These are phyloP conservation scores for Drosophila mayaguana DNA, from an alignment of 2,888 invertebrate species.

Conservation along the genomic window DNA sequence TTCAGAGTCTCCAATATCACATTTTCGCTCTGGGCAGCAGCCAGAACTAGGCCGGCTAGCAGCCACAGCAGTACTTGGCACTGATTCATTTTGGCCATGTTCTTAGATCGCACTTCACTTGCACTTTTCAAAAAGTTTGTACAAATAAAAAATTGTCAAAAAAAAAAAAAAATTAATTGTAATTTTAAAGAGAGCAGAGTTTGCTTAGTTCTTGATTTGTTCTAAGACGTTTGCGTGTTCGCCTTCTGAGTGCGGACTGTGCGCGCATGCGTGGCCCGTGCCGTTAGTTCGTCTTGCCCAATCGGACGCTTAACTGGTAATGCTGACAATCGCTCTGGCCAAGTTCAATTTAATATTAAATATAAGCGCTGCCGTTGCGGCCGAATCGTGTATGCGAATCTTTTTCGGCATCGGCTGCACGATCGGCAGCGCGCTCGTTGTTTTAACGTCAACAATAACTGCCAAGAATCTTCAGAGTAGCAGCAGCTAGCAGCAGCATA, in stretches of 20 bases:
- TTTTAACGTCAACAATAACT: conserved; percentile 30
- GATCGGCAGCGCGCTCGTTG: conserved; percentile 36
- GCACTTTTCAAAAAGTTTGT: conserved; percentile 8
- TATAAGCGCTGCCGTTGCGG: conserved; percentile 44
- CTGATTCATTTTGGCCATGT: conserved; percentile 31
- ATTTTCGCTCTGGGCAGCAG: conserved; percentile 65
- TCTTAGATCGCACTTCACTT: conserved; percentile 36
- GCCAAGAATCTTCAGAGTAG: conserved; percentile 59
- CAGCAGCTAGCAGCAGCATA: conserved; percentile 3
- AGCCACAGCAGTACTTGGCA: conserved; percentile 29
- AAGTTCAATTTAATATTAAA: conserved; percentile 82
- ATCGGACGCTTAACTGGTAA: conserved; percentile 76
- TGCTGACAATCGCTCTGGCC: conserved; percentile 68
- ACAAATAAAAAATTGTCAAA: conserved; percentile 20
- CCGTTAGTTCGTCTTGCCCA: conserved; percentile 66
- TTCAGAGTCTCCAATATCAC: conserved; percentile 79
- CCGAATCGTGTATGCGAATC: conserved; percentile 62
- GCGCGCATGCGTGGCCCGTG: conserved; percentile 65
- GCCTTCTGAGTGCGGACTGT: conserved; percentile 17
- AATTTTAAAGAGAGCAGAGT: neutral
- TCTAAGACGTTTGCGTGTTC: conserved; percentile 15
- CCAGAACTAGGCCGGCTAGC: conserved; percentile 7
- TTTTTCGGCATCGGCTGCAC: conserved; percentile 33
- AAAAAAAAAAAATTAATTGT: conserved; percentile 7
- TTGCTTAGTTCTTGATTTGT: neutral